phyloP scores from a whole-genome alignment of 2,888 invertebrate species.

The Nycteola revayana region DNA sequence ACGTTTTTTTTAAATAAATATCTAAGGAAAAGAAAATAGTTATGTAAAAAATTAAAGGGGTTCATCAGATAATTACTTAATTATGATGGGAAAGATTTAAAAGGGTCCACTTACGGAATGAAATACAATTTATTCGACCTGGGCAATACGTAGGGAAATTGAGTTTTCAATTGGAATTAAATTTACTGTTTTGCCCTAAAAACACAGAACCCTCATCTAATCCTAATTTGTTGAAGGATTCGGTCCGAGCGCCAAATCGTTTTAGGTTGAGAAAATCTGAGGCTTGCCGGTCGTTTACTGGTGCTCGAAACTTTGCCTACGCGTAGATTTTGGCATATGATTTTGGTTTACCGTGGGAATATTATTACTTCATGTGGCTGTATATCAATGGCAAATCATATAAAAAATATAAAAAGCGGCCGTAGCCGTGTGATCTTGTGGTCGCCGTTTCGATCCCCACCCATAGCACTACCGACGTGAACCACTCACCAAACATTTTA shows the following conservation, averaged over 20 bases:
- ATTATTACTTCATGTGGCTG: too few species aligned
- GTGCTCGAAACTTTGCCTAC: constrained; percentile 30
- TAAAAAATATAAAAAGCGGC: too few species aligned
- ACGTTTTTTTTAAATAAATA: too few species aligned
- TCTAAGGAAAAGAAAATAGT: too few species aligned
- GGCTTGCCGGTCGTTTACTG: constrained; percentile 26
- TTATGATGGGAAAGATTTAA: constrained; percentile 4
- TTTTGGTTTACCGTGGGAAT: too few species aligned
- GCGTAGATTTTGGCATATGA: too few species aligned
- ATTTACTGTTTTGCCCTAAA: constrained; percentile 57
- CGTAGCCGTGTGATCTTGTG: too few species aligned
- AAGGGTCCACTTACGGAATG: constrained; percentile 21
- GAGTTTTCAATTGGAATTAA: constrained; percentile 58
- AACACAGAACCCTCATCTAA: constrained; percentile 62
- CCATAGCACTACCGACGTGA: too few species aligned
- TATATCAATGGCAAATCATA: too few species aligned
- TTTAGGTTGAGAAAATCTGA: constrained; percentile 38
- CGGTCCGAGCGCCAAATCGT: constrained; percentile 50
- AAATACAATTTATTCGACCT: constrained; percentile 36
- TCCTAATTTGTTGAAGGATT: constrained; percentile 69
- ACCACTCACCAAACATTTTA: too few species aligned
- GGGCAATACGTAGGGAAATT: constrained; percentile 41
- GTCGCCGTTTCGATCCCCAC: too few species aligned
- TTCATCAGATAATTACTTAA: constrained; percentile 22
- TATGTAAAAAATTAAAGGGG: too few species aligned